These are phyloP conservation scores for Mesaphorura yosii DNA, from an alignment of 1,140 invertebrate genomes.

Conservation along the genomic window DNA sequence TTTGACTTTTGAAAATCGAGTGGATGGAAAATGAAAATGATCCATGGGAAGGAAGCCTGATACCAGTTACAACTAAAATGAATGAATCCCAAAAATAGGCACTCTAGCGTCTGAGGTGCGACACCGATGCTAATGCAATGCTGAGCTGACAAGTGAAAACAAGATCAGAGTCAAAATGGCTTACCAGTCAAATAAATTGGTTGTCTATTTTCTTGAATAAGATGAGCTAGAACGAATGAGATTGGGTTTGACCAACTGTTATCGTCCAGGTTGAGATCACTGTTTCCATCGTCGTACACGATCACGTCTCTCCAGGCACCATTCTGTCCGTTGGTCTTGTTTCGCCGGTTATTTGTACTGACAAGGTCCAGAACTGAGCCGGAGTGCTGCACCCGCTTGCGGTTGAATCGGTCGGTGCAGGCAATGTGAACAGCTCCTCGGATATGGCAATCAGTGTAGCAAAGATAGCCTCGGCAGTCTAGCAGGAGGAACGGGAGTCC, in stretches of 20 bases:
- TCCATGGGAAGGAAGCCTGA: background rate
- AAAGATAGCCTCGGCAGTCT: constrained; percentile 60
- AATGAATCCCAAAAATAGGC: too few relatives aligned
- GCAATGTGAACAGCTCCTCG: constrained; percentile 61
- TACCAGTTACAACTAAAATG: too few relatives aligned
- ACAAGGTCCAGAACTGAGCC: constrained; percentile 45
- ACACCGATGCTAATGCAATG: background rate
- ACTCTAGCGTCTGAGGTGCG: background rate
- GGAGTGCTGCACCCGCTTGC: constrained; percentile 48
- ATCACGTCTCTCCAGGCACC: constrained; percentile 45
- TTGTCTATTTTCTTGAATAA: constrained; percentile 57
- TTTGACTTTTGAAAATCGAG: too few relatives aligned
- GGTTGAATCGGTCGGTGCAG: constrained; percentile 59
- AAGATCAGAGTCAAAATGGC: constrained; percentile 33
- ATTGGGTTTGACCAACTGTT: constrained; percentile 48
- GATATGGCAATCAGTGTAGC: constrained; percentile 59
- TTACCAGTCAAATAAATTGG: constrained; percentile 59
- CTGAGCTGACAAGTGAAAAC: background rate
- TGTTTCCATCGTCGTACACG: constrained; percentile 56
- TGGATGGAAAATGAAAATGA: background rate
- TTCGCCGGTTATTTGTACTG: constrained; percentile 36
- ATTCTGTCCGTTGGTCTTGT: constrained; percentile 28
- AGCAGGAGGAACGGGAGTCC: constrained; percentile 26
- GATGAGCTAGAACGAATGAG: constrained; percentile 51
- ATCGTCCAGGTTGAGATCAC: constrained; percentile 43